Base-by-base conservation (phyloP, 2,888 invertebrate species). In the Galeopsomyia nigrocyanea region DNA sequence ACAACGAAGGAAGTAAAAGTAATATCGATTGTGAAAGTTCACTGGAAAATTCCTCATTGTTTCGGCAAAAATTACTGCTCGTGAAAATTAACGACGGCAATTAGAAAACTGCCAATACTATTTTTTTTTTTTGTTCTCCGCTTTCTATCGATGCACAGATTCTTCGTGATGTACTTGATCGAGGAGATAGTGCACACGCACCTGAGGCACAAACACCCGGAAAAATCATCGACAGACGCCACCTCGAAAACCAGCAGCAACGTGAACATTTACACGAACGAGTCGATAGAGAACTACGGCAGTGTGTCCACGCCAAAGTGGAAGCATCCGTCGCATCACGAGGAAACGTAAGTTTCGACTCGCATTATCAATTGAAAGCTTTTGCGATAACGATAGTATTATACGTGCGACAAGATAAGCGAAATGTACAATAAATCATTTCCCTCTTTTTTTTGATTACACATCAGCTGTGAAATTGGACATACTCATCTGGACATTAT, bases 171-270 rank as follows among this genome's bases (percentile, higher is more conserved):
- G 85, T 86, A 83, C 82, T 87, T 94, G 10, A 91, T 95, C n/a
- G 95, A 95, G 79, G 94, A 95, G 81, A 78, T 92, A 61, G 93
- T 94, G 1, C 94, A 95, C 81, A 82, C 90, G 61, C 92, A 93
- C 82, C 88, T 95, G 64, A 82, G 79, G 61, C 79, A 78, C 75
- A 82, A 79, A 50, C 80, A 82, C n/a, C 56, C 75, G 2, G 60
- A 69, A 0, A 76, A 73, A 21, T 63, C 61, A 62, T 69, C 65
- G 63, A 75, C 53, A 16, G 76, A 76, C 22, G 78, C 82, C 14
- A 77, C 79, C 14, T 71, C 68, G 10, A 78, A 76, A 21, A 73
- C 77, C 3, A 71, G 76, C 39, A 78, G 77, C 53, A 81, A 84
- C 70, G 81, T 83, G 7, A 82, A 77, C 75, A 77, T 66, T 39